These are phyloP conservation scores for Linyphia triangularis DNA, from an alignment of 2,888 invertebrate genomes.

Conservation along the genomic window DNA sequence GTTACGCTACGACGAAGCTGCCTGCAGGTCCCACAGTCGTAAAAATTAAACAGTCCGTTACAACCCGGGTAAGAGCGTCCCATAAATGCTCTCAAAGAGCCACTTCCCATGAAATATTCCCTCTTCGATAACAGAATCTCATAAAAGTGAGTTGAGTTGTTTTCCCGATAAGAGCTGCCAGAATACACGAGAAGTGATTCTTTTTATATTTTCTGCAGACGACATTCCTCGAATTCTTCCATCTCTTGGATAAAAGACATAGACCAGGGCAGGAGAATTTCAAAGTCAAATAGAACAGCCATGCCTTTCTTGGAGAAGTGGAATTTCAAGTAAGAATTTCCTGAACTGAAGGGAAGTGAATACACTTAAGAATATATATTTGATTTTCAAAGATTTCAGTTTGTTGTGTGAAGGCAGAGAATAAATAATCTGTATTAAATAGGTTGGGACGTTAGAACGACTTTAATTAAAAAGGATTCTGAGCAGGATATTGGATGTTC, in stretches of 20 bases:
- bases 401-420: too few relatives aligned
- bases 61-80: not conserved
- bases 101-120: slow-evolving; percentile 6
- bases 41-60: slow-evolving; percentile 49
- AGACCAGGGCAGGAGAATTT: slow-evolving; percentile 38
- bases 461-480: too few relatives aligned
- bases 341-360: not conserved
- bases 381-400: slow-evolving; percentile 10
- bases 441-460: too few relatives aligned
- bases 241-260: slow-evolving; percentile 35
- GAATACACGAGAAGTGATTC: slow-evolving; percentile 40
- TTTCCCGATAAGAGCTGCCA: slow-evolving; percentile 41
- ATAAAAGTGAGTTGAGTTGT: slow-evolving; percentile 59
- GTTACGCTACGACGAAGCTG: not conserved
- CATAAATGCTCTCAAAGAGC: not conserved
- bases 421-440: too few relatives aligned
- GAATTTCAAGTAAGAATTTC: not conserved
- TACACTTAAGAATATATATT: slow-evolving; percentile 1
- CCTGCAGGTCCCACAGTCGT: not conserved
- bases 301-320: not conserved
- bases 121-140: slow-evolving; percentile 22
- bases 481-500: too few relatives aligned
- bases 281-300: slow-evolving; percentile 51
- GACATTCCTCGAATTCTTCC: slow-evolving; percentile 46
- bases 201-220: not conserved